phyloP scores from a whole-genome alignment of 2,113 vertebrate species.

The Xerus inauris region DNA sequence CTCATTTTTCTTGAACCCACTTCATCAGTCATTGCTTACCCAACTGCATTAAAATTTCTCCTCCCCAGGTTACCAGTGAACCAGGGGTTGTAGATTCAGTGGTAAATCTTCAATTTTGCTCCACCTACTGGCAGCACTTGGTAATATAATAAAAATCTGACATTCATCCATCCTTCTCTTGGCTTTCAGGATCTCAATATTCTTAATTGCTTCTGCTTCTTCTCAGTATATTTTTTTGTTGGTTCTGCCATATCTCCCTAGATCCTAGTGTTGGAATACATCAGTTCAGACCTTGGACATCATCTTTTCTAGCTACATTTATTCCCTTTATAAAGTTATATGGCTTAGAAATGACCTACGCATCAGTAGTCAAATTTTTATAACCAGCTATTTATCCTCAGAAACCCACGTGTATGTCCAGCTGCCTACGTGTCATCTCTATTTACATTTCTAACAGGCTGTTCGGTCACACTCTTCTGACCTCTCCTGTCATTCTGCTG shows the following conservation, averaged over 20 bases:
- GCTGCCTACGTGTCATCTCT: not conserved
- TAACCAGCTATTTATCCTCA: not conserved
- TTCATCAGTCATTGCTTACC: not conserved
- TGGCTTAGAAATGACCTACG: not conserved
- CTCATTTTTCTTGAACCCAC: not conserved
- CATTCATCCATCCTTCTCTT: not conserved
- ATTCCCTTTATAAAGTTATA: not conserved
- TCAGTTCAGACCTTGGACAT: not conserved
- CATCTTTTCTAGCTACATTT: not conserved
- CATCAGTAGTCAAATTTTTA: not conserved
- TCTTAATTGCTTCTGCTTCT: not conserved
- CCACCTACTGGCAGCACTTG: not conserved
- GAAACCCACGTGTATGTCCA: not conserved
- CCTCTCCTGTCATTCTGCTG: too few relatives aligned
- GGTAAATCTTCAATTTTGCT: not conserved
- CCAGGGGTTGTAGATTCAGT: not conserved
- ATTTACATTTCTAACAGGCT: not conserved
- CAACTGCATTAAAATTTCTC: not conserved
- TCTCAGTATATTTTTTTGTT: not conserved
- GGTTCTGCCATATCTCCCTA: not conserved
- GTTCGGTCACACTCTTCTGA: not conserved
- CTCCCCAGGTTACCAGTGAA: not conserved
- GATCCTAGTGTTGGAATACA: not conserved
- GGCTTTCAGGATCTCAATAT: not conserved
- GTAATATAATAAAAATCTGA: not conserved